Conservation (phyloP, 64 coral and sea anemone species). For the Orbicella faveolata region DNA sequence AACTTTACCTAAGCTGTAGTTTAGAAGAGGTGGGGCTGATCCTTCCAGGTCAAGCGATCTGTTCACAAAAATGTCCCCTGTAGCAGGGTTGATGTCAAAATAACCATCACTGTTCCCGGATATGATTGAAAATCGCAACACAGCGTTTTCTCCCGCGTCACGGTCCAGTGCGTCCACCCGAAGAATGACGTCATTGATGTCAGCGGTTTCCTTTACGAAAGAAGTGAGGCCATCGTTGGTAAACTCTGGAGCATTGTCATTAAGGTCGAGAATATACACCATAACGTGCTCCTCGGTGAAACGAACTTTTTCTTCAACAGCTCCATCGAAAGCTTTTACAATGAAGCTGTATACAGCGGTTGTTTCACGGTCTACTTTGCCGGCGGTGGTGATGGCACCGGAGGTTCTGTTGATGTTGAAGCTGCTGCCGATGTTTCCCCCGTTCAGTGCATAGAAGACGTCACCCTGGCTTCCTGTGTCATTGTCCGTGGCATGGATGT, state of each 20-base stretch:
- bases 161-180: constrained; percentile 25
- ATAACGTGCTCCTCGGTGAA: constrained; percentile 20
- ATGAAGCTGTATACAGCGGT: constrained; percentile 15
- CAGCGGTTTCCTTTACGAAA: constrained; percentile 43
- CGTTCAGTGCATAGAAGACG: constrained; percentile 32
- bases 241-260: constrained; percentile 65
- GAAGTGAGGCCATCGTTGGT: neutral
- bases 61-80: constrained; percentile 47
- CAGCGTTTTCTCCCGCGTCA: constrained; percentile 49
- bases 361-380: constrained; percentile 45
- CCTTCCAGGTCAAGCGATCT: constrained; percentile 63
- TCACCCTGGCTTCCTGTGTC: constrained; percentile 66
- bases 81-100: constrained; percentile 50
- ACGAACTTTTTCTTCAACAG: constrained; percentile 62
- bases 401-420: constrained; percentile 58
- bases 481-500: constrained; percentile 50
- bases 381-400: constrained; percentile 36
- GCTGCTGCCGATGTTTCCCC: constrained; percentile 42
- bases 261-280: constrained; percentile 48
- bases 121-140: constrained; percentile 44
- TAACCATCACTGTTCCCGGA: constrained; percentile 50
- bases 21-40: neutral
- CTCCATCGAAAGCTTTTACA: constrained; percentile 58
- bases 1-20: constrained; percentile 41
- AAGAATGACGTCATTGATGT: constrained; percentile 16